These are phyloP conservation scores for Miichthys miiuy DNA, from an alignment of 2,797 vertebrate species.

Conservation along the genomic window DNA sequence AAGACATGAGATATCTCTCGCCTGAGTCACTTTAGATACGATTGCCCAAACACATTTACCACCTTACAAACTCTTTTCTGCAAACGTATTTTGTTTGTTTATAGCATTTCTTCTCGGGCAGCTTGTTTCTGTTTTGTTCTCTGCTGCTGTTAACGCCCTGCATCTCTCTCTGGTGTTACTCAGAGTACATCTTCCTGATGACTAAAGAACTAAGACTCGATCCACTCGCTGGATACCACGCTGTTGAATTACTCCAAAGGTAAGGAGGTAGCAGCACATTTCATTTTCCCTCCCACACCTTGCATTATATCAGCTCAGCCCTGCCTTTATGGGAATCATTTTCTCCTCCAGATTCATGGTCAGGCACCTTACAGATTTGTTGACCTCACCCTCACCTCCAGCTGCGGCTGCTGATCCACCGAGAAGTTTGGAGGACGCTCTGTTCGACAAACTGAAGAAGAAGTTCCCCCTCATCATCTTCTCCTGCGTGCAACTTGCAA, in stretches of 20 bases:
- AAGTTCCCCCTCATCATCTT: slow-evolving; percentile 88
- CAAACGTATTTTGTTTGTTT: slow-evolving; percentile 7
- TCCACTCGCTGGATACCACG: slow-evolving; percentile 87
- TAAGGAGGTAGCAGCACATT: slow-evolving; percentile 60
- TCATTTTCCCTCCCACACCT: neutral
- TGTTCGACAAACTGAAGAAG: slow-evolving; percentile 80
- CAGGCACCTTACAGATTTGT: slow-evolving; percentile 84
- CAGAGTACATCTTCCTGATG: slow-evolving; percentile 91
- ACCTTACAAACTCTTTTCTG: neutral
- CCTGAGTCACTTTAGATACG: neutral
- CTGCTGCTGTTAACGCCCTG: neutral
- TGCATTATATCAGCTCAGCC: neutral
- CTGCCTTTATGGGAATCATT: neutral
- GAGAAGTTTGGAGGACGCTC: slow-evolving; percentile 68
- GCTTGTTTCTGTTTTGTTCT: neutral
- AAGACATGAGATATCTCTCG: neutral
- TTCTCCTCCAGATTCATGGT: slow-evolving; percentile 89
- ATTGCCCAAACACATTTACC: slow-evolving; percentile 13
- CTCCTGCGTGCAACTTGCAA: slow-evolving; percentile 93
- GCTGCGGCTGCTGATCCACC: slow-evolving; percentile 27
- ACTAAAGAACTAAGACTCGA: slow-evolving; percentile 89
- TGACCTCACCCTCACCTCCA: slow-evolving; percentile 41
- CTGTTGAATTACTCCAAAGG: slow-evolving; percentile 94
- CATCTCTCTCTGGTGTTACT: slow-evolving; percentile 10
- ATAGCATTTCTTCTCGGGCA: neutral